Conservation (phyloP, 2,113 vertebrate species). For the Lipophrys pholis region DNA sequence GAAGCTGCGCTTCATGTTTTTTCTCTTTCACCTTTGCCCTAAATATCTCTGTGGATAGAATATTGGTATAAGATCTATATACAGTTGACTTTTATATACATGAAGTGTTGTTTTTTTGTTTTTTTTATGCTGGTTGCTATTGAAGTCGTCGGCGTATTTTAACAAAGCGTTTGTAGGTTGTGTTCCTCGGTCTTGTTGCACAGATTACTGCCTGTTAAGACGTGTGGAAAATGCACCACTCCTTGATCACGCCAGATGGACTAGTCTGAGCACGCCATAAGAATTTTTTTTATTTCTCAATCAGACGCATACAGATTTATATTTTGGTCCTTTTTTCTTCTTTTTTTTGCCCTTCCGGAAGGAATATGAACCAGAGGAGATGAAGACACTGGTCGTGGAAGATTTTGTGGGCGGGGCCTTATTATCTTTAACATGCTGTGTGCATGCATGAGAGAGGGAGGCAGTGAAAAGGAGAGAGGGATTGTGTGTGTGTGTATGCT, state of each 20-base stretch:
- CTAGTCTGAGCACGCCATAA: constrained; percentile 24
- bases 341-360: background rate
- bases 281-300: constrained; percentile 1
- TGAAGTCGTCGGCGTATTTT: background rate
- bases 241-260: constrained; percentile 3
- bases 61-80: no score
- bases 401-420: constrained; percentile 9
- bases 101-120: no score
- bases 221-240: constrained; percentile 1
- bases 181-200: background rate
- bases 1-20: background rate
- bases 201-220: constrained; percentile 2
- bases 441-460: background rate
- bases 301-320: background rate
- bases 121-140: no score
- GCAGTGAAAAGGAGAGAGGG: no score
- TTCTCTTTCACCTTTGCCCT: constrained; percentile 35
- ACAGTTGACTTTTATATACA: no score
- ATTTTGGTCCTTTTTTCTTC: rapidly evolving
- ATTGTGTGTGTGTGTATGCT: background rate
- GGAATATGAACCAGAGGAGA: constrained; percentile 10
- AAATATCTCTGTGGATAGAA: background rate
- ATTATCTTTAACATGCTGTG: constrained; percentile 20
- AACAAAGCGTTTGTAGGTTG: background rate
- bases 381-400: background rate